Percentiles rank a stretch among this genome's conserved stretches.
phyloP scores from a whole-genome alignment of 2,113 vertebrate species.

The Solenodon paradoxus region DNA sequence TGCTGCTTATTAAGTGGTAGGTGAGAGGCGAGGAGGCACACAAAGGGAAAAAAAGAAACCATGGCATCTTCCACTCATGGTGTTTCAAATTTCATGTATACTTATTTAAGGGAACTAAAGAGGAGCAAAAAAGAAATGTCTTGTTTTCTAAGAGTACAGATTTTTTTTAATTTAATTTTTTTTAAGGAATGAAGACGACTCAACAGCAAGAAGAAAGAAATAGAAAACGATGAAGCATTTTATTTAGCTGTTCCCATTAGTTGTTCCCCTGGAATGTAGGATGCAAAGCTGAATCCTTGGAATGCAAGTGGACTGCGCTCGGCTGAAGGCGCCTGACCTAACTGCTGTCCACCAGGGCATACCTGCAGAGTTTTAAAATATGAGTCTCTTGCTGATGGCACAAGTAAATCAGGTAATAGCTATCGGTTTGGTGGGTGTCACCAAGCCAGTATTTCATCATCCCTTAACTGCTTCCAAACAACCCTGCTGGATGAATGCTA shows the following conservation, averaged over 20 bases:
- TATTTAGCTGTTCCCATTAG: no score
- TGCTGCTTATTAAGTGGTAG: slow-evolving; percentile 70
- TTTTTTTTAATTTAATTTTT: no score
- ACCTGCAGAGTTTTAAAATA: no score
- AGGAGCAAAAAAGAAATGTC: slow-evolving; percentile 42
- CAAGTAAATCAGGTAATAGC: slow-evolving; percentile 61
- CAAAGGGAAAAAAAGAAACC: slow-evolving; percentile 60
- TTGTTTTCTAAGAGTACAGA: slow-evolving; percentile 38
- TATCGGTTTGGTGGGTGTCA: slow-evolving; percentile 47
- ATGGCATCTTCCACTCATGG: not conserved
- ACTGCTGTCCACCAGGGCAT: no score
- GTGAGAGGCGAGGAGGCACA: not conserved
- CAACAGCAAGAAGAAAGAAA: no score
- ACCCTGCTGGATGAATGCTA: not conserved
- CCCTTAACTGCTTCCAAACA: slow-evolving; percentile 39
- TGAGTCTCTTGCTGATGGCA: slow-evolving; percentile 19
- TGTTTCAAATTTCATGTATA: slow-evolving; percentile 39
- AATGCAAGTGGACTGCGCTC: no score
- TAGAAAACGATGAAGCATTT: no score
- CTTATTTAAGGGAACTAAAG: slow-evolving; percentile 30
- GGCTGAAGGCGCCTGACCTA: no score
- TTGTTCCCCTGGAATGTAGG: no score
- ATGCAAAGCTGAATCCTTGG: no score
- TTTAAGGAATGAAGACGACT: no score
- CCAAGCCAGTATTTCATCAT: slow-evolving; percentile 14